Conservation (phyloP, 2,113 vertebrate species). For the Hassar affinis region DNA sequence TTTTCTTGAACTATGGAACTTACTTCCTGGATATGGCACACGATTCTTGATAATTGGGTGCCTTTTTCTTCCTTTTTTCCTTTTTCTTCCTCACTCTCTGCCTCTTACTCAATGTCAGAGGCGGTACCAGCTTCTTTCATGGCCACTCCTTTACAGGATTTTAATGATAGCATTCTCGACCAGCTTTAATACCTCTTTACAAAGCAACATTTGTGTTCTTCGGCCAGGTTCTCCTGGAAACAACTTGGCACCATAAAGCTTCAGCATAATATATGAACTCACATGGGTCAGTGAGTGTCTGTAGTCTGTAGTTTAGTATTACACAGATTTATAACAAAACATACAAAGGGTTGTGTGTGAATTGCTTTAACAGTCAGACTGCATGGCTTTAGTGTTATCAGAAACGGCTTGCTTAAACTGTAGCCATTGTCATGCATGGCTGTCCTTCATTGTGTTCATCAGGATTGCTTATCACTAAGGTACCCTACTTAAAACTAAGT, state of each 20-base stretch:
- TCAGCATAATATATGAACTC: background rate
- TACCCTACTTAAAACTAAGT: background rate
- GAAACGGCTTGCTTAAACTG: background rate
- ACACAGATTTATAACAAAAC: background rate
- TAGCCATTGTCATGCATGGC: background rate
- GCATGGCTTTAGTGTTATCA: background rate
- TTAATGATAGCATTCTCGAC: slow-evolving; percentile 2
- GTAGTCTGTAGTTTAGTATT: background rate
- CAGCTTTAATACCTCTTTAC: slow-evolving; percentile 7
- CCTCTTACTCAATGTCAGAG: background rate
- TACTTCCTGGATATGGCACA: slow-evolving; percentile 12
- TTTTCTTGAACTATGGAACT: background rate
- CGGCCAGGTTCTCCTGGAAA: background rate
- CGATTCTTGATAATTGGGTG: background rate
- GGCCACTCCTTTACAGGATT: background rate
- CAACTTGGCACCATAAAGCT: background rate
- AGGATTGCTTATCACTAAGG: background rate
- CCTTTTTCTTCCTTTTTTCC: no score
- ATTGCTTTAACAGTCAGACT: background rate
- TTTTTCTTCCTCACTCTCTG: background rate
- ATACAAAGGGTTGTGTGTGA: background rate
- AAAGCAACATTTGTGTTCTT: slow-evolving; percentile 6
- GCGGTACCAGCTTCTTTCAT: background rate
- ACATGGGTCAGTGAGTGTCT: background rate
- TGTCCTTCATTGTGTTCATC: background rate